A percentile compares a stretch with the other conserved stretches of the same genome.
These are phyloP conservation scores for Caenorhabditis briggsae DNA, from an alignment of 1,140 invertebrate genomes.

Conservation along the genomic window DNA sequence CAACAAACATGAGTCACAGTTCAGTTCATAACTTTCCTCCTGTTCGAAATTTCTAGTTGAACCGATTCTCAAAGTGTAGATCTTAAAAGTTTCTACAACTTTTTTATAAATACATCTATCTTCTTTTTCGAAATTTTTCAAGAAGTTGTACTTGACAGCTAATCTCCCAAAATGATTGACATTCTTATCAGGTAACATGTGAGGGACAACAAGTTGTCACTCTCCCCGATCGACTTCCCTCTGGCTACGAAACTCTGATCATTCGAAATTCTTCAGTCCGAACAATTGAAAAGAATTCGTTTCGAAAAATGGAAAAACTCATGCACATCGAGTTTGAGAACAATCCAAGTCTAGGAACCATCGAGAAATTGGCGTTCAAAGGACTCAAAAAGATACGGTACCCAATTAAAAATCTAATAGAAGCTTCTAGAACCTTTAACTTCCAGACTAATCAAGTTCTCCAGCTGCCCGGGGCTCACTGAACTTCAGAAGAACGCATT, in stretches of 20 bases:
- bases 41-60: too few species aligned
- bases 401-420: background rate
- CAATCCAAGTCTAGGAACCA: slow-evolving; percentile 21
- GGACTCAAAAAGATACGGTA: slow-evolving; percentile 58
- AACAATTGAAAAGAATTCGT: slow-evolving; percentile 54
- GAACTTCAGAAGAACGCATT: slow-evolving; percentile 59
- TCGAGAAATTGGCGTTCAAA: slow-evolving; percentile 65
- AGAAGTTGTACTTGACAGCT: too few species aligned
- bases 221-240: slow-evolving; percentile 27
- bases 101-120: too few species aligned
- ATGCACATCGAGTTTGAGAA: slow-evolving; percentile 55
- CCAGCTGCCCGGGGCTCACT: slow-evolving; percentile 37
- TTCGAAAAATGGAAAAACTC: slow-evolving; percentile 58
- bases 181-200: slow-evolving; percentile 37
- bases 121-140: too few species aligned
- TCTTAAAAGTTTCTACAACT: too few species aligned
- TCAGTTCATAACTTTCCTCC: too few species aligned
- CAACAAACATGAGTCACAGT: too few species aligned
- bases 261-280: slow-evolving; percentile 42
- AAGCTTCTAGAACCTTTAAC: background rate
- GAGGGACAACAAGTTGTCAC: slow-evolving; percentile 35
- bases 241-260: slow-evolving; percentile 14
- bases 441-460: slow-evolving; percentile 58
- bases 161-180: background rate
- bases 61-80: too few species aligned